Percentiles rank a stretch among this genome's conserved stretches.
Conservation (phyloP, 2,888 invertebrate genomes). For the Diabrotica balteata region DNA sequence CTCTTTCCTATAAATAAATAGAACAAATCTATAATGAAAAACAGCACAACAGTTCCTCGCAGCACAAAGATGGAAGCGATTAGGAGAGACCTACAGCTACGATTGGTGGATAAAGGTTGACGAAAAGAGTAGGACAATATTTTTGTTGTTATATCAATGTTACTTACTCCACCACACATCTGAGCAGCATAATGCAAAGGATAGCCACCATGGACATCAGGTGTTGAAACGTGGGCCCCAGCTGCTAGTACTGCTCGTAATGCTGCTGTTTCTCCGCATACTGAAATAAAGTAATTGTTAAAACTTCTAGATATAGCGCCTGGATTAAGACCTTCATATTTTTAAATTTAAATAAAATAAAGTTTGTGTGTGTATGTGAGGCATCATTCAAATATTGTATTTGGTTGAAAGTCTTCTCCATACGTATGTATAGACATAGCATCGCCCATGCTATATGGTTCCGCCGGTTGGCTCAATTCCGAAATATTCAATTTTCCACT, state of each 20-base stretch:
- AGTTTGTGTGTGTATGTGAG: no score
- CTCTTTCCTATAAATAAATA: conserved; percentile 52
- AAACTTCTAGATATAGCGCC: no score
- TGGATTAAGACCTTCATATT: no score
- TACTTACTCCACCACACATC: conserved; percentile 82
- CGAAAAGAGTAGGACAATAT: no score
- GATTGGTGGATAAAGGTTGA: not conserved
- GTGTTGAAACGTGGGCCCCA: conserved; percentile 86
- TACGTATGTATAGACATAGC: no score
- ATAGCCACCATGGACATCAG: conserved; percentile 94
- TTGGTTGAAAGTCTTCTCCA: not conserved
- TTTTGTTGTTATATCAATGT: no score
- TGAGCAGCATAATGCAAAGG: conserved; percentile 98
- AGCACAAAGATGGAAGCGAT: not conserved
- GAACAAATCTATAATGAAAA: no score
- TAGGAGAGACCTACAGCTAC: not conserved
- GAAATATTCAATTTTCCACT: no score
- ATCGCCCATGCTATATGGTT: no score
- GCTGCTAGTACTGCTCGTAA: conserved; percentile 83
- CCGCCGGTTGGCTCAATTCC: no score
- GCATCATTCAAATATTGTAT: not conserved
- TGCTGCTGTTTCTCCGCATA: conserved; percentile 92
- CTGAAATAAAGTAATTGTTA: conserved; percentile 61
- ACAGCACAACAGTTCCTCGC: no score
- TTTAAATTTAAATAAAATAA: no score